Percentiles rank a stretch among this genome's conserved stretches.
Conservation (phyloP, 2,888 invertebrate genomes). For the Drepana falcataria region DNA sequence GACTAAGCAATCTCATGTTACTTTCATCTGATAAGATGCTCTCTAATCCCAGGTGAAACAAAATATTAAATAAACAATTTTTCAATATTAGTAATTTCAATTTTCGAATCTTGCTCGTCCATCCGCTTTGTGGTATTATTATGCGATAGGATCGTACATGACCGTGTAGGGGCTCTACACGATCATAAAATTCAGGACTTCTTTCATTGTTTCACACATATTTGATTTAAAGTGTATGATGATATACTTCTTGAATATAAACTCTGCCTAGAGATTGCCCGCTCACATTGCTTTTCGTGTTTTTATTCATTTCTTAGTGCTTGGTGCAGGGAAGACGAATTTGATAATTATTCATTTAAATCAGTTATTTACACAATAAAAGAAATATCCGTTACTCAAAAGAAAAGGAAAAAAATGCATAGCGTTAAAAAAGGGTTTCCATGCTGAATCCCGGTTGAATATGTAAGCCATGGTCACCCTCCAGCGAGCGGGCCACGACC, state of each 20-base stretch:
- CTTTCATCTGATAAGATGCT: neutral
- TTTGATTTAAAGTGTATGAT: too few species aligned
- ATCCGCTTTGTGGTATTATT: conserved; percentile 46
- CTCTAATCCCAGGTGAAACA: conserved; percentile 32
- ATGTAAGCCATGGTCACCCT: neutral
- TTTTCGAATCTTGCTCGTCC: conserved; percentile 31
- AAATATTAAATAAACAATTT: conserved; percentile 40
- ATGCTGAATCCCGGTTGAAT: neutral
- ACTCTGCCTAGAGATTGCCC: too few species aligned
- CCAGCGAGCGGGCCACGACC: conserved; percentile 13
- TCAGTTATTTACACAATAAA: too few species aligned
- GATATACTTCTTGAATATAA: too few species aligned
- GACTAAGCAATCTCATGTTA: neutral
- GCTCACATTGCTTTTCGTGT: too few species aligned
- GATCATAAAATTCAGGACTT: neutral
- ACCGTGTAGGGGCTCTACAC: conserved; percentile 7
- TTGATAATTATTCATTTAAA: too few species aligned
- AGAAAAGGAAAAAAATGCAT: neutral
- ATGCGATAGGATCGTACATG: conserved; percentile 39
- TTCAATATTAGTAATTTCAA: conserved; percentile 50
- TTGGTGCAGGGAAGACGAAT: too few species aligned
- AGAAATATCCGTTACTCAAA: too few species aligned
- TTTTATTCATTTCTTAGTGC: too few species aligned
- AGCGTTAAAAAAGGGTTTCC: neutral
- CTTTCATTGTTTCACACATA: neutral